Evolutionary conservation across 2,888 invertebrate genomes (phyloP).

Genomic region (Melieria omissa): DNA sequence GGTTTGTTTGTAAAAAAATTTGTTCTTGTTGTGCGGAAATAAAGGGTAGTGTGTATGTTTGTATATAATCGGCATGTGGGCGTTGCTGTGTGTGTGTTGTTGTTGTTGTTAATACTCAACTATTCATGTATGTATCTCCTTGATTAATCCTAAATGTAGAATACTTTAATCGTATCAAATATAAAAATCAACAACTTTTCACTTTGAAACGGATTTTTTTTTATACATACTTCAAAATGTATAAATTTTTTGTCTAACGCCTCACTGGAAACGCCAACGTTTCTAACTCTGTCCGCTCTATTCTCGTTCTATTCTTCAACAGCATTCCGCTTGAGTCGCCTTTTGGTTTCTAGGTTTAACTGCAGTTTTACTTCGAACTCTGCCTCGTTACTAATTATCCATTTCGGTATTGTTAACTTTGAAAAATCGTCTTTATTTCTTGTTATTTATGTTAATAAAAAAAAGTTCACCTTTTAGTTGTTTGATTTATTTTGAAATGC

Average conservation of each 20-base stretch:
- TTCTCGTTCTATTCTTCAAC: slow-evolving; percentile 27
- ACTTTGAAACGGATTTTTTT: slow-evolving; percentile 47
- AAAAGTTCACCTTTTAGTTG: neutral
- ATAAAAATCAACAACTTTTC: slow-evolving; percentile 67
- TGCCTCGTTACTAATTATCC: slow-evolving; percentile 34
- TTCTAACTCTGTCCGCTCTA: slow-evolving; percentile 34
- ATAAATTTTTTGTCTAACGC: slow-evolving; percentile 37
- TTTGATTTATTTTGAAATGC: neutral
- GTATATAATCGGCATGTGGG: neutral
- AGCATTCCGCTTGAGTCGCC: slow-evolving; percentile 24
- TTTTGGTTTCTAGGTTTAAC: slow-evolving; percentile 50
- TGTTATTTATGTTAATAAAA: slow-evolving; percentile 36
- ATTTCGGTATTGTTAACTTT: slow-evolving; percentile 61
- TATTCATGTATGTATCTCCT: neutral
- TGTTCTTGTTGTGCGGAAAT: neutral
- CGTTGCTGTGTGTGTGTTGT: neutral
- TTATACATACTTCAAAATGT: slow-evolving; percentile 41
- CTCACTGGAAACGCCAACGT: slow-evolving; percentile 33
- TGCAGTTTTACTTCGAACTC: slow-evolving; percentile 34
- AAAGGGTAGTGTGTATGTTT: neutral
- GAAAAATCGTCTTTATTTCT: slow-evolving; percentile 47
- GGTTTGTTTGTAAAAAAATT: neutral
- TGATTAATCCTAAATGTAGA: slow-evolving; percentile 39
- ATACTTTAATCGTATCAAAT: slow-evolving; percentile 65
- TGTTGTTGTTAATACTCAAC: neutral